These are phyloP conservation scores for Melanophora roralis DNA, from an alignment of 2,888 invertebrate genomes.

Conservation along the genomic window DNA sequence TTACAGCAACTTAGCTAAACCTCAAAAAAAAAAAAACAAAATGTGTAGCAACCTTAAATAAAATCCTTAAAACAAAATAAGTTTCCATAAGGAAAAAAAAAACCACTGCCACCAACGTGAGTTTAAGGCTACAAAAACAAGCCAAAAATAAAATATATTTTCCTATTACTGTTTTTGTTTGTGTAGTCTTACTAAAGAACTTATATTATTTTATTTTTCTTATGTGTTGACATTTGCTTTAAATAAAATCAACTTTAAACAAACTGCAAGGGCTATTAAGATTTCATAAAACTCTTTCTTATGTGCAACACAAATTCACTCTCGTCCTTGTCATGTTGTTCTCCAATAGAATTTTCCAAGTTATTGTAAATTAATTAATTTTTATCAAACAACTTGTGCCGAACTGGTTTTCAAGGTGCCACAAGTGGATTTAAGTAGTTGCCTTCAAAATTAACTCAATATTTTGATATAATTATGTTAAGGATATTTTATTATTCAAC, in stretches of 20 bases:
- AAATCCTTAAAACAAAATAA: conserved; percentile 54
- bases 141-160: conserved; percentile 4
- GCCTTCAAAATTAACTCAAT: conserved; percentile 9
- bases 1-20: background rate
- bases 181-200: background rate
- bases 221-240: conserved; percentile 70
- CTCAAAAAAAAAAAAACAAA: conserved; percentile 40
- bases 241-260: conserved; percentile 68
- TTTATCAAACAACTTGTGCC: conserved; percentile 46
- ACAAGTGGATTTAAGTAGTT: background rate
- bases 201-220: conserved; percentile 65
- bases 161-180: background rate
- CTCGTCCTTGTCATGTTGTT: conserved; percentile 29
- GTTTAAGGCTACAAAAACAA: conserved; percentile 11
- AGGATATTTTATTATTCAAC: conserved; percentile 38
- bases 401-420: conserved; percentile 8
- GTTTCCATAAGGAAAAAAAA: conserved; percentile 30
- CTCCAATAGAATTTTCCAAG: conserved; percentile 16
- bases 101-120: conserved; percentile 29
- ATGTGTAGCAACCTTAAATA: conserved; percentile 48
- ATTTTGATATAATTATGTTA: conserved; percentile 30
- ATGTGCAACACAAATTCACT: background rate
- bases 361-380: conserved; percentile 35
- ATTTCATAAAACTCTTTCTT: conserved; percentile 68
- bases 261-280: conserved; percentile 71